Percentiles rank a stretch among this genome's conserved stretches.
Conservation (phyloP, 2,888 invertebrate genomes). For the Tetragonisca angustula region DNA sequence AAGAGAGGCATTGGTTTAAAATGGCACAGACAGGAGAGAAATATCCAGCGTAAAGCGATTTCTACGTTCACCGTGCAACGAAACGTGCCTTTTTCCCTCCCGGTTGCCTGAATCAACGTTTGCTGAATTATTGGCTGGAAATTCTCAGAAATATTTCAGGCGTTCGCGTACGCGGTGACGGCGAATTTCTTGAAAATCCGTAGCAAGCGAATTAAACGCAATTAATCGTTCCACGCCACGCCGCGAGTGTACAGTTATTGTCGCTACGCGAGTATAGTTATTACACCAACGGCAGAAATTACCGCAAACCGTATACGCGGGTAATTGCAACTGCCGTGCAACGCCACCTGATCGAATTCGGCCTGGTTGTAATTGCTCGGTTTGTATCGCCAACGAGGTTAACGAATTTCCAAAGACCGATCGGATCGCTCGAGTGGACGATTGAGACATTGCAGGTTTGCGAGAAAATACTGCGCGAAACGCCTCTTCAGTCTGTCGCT, state of each 20-base stretch:
- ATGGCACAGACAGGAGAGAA: constrained; percentile 11
- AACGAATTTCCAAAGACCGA: neutral
- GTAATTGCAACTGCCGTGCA: constrained; percentile 40
- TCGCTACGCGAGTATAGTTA: constrained; percentile 36
- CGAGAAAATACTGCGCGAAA: neutral
- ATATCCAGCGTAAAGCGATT: neutral
- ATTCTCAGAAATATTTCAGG: constrained; percentile 39
- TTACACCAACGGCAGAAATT: constrained; percentile 49
- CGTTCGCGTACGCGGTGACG: constrained; percentile 33
- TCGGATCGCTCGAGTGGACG: neutral
- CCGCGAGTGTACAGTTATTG: constrained; percentile 15
- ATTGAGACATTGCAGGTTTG: neutral
- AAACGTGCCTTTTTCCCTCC: constrained; percentile 5
- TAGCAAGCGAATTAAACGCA: constrained; percentile 49
- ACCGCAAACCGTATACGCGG: constrained; percentile 38
- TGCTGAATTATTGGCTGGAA: constrained; percentile 41
- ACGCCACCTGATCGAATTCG: constrained; percentile 29
- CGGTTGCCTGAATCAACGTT: constrained; percentile 22
- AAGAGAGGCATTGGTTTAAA: neutral
- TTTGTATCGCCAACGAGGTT: constrained; percentile 3
- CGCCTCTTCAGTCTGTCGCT: neutral
- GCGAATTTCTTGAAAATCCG: constrained; percentile 55
- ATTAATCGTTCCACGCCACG: constrained; percentile 48
- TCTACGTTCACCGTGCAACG: constrained; percentile 1
- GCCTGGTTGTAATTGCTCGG: neutral